These are phyloP conservation scores for Apodemus sylvaticus DNA, from an alignment of 2,113 vertebrate genomes.

Conservation along the genomic window DNA sequence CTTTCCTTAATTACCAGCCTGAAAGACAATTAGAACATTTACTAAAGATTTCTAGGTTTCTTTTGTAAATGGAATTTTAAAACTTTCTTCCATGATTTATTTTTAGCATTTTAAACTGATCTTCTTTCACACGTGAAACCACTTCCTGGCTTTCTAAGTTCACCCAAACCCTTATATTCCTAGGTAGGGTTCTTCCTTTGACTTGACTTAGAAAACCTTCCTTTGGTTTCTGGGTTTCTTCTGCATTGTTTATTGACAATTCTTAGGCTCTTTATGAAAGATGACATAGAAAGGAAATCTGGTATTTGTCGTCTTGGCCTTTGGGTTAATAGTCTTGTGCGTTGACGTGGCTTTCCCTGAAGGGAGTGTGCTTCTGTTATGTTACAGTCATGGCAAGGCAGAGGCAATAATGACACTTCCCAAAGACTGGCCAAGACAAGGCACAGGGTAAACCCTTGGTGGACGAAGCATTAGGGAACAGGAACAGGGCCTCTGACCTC, in stretches of 20 bases:
- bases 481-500: background rate
- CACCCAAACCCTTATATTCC: background rate
- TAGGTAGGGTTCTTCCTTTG: background rate
- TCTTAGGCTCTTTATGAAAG: background rate
- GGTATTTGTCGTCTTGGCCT: background rate
- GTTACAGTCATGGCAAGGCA: background rate
- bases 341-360: background rate
- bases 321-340: background rate
- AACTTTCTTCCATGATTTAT: slow-evolving; percentile 53
- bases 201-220: background rate
- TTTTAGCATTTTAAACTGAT: slow-evolving; percentile 56
- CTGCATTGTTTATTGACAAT: background rate
- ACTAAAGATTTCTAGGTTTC: slow-evolving; percentile 36
- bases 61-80: slow-evolving; percentile 30
- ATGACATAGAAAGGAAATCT: background rate
- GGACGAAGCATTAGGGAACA: background rate
- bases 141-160: background rate
- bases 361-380: background rate
- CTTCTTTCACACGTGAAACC: background rate
- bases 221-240: slow-evolving; percentile 39
- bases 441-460: background rate
- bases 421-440: background rate
- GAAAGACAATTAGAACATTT: slow-evolving; percentile 46
- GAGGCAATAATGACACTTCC: slow-evolving; percentile 13
- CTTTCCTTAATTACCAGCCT: slow-evolving; percentile 42